Base-by-base conservation (phyloP, 2,888 invertebrate genomes). In the Sialis fuliginosa region DNA sequence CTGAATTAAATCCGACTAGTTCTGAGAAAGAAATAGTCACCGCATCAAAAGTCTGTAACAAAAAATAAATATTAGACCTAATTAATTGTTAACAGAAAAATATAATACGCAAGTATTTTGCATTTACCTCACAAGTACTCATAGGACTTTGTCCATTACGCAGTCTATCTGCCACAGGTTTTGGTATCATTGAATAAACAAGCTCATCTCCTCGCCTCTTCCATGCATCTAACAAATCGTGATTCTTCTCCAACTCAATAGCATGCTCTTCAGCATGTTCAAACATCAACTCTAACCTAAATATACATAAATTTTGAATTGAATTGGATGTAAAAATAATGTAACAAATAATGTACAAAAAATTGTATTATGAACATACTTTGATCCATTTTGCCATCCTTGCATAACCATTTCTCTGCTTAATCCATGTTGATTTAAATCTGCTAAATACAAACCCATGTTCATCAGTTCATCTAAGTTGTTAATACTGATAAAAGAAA, bases 131-230 rank as follows among this genome's bases (percentile, higher is more conserved):
- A 61, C 89, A 91, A 9, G 89, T 88, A 43, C 75, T 77, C 57
- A 86, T 68, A 1, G 85, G 76, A 56, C 82, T 79, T 49, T 78
- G 76, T 0, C 89, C 90, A 13, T 75, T 68, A 48, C 86, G 71
- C 55, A 92, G 70, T 51, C 83, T 74, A 57, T 88, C 84, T 0
- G 89, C 91, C 10, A 91, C 81, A 2, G 80, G 77, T 56, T 80
- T 78, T 0, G 92, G 92, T 58, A 92, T 88, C 91, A 92, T 92
- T 1, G 91, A 89, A 59, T 91, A 91, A 0, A 92, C 67, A 5
- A 92, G 68, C 53, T 86, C 85, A 58, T 92, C 89, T 1, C 89
- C 85, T 53, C 83, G 77, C 48, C 79, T 75, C 62, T 89, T 87
- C 88, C 89, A 90, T 33, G 81, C 78, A 58, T 90, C 89, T 10